Evolutionary conservation across 2,797 vertebrate species (phyloP).

Genomic region (Syngnathus acus): DNA sequence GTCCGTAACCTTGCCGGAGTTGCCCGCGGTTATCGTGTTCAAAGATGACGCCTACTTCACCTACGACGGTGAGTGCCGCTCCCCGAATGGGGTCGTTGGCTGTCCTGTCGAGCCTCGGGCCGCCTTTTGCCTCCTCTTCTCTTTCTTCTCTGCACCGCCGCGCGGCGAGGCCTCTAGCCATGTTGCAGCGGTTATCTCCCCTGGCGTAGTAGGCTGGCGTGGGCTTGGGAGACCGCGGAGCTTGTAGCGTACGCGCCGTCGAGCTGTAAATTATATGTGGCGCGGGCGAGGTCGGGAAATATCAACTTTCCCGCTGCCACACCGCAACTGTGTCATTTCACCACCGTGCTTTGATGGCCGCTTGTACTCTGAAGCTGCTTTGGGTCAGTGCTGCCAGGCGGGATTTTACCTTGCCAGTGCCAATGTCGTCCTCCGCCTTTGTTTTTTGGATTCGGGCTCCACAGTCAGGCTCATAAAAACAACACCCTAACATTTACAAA

Average conservation of each 20-base stretch:
- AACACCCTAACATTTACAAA: background rate
- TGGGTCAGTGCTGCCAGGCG: conserved; percentile 34
- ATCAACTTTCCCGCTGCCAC: background rate
- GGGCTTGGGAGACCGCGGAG: conserved; percentile 38
- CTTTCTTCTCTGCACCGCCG: conserved; percentile 40
- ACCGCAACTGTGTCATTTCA: conserved; percentile 25
- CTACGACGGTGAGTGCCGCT: conserved; percentile 85
- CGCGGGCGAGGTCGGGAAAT: conserved; percentile 1
- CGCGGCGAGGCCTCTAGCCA: conserved; percentile 38
- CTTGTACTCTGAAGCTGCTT: conserved; percentile 25
- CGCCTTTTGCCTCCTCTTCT: background rate
- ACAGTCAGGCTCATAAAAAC: background rate
- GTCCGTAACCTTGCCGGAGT: conserved; percentile 81
- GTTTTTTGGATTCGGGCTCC: background rate
- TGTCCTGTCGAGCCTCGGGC: background rate
- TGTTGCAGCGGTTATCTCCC: conserved; percentile 48
- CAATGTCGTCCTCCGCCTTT: conserved; percentile 9
- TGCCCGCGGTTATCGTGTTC: conserved; percentile 89
- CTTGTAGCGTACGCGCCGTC: conserved; percentile 10
- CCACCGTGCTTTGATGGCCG: conserved; percentile 45
- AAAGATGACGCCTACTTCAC: conserved; percentile 89
- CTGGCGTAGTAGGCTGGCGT: conserved; percentile 37
- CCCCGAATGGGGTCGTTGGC: background rate
- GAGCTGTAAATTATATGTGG: conserved; percentile 11
- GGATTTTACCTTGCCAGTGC: conserved; percentile 55